Base-by-base conservation (phyloP, 2,113 vertebrate genomes). In the Nematolebias whitei region DNA sequence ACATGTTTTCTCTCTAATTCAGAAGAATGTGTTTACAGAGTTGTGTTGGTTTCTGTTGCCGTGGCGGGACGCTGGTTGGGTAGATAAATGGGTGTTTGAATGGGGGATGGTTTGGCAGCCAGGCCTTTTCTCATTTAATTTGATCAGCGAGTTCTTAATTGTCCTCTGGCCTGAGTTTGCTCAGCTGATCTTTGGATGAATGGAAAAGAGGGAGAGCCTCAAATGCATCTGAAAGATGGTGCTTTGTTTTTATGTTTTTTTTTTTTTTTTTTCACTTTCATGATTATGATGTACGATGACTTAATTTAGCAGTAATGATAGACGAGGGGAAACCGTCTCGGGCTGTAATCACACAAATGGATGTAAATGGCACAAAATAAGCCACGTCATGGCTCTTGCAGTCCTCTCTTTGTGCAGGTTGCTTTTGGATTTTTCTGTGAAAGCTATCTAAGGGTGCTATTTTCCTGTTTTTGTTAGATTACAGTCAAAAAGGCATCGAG, bases 1-100 rank as follows among this genome's bases (percentile, higher is more conserved):
- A 35, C 16, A 80, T 9, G 68, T 39, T 40, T 32, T 12, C 40
- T 10, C 43, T 66, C 26, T 20, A 60, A 55, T 74, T 74, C 43
- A 77, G 67, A 74, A 69, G 78, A 85, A 85, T 87, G 76, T 79
- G 71, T 87, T 80, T 82, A 60, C 71, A 47, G 22, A 14, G 44
- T 1, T 78, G 49, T 61, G 80, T 76, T 68, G 58, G 35, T 26
- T 43, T 40, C 51, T 55, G 83, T 82, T 87, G 74, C 84, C 58
- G 40, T 61, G 76, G 40, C 24, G 45, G 59, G 35, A 24, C 29
- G 38, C 48, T 65, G 20, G 53, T 58, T 57, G 52, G 50, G 43
- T 61, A 63, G 47, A 59, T 54, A 51, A 49, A 71, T 52, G 20
- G 8, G 11, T 52, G 41, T 16, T 14, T 26, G 35, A 23, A 11